Percentiles rank a stretch among this genome's conserved stretches.
Evolutionary conservation across 2,113 vertebrate genomes (phyloP).

Genomic region (Scartelaos histophorus): DNA sequence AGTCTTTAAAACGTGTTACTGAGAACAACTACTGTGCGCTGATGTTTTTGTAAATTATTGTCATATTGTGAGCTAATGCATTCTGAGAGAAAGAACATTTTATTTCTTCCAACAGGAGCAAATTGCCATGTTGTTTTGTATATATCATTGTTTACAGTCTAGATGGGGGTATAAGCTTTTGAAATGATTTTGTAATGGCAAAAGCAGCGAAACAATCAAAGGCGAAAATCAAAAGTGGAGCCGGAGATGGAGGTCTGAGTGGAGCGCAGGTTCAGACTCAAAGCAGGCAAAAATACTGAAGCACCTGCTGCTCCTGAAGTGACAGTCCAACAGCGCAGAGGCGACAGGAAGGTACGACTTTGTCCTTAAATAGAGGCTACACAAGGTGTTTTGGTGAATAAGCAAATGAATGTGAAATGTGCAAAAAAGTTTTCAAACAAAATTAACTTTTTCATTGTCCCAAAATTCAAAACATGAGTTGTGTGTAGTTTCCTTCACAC

Average conservation of each 20-base stretch:
- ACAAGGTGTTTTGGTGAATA: background rate
- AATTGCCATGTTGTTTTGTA: background rate
- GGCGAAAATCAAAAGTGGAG: background rate
- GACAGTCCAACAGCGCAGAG: conserved; percentile 3
- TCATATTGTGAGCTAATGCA: background rate
- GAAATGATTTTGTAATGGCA: background rate
- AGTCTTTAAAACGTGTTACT: background rate
- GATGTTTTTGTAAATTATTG: background rate
- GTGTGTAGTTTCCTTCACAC: too few species aligned
- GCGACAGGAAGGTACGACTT: conserved; percentile 9
- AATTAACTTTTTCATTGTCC: too few species aligned
- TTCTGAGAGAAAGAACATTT: background rate
- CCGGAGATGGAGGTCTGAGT: background rate
- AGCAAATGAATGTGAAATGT: background rate
- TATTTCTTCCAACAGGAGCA: background rate
- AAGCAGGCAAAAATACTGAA: conserved; percentile 4
- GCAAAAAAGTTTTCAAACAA: too few species aligned
- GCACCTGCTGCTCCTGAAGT: conserved; percentile 15
- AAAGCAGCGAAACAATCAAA: background rate
- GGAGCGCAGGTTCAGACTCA: background rate
- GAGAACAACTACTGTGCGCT: background rate
- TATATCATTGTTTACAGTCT: background rate
- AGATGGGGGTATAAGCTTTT: background rate
- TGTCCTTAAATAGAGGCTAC: conserved; percentile 7
- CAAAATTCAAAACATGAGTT: too few species aligned